These are phyloP conservation scores for Trachops cirrhosus DNA, from an alignment of 2,797 vertebrate species.

Conservation along the genomic window DNA sequence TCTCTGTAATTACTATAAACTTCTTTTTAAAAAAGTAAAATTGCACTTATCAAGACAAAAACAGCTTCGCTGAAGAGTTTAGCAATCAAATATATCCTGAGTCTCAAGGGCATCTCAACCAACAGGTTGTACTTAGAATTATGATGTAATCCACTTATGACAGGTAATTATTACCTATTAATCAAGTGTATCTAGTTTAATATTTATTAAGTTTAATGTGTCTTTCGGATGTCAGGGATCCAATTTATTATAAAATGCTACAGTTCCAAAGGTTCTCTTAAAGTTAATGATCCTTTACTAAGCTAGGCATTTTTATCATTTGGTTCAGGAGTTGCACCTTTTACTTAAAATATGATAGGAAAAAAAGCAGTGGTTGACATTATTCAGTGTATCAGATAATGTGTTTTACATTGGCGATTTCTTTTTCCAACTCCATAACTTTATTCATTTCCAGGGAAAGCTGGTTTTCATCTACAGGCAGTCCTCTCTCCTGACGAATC, in stretches of 20 bases:
- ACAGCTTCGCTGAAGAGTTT: not conserved
- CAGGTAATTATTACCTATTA: not conserved
- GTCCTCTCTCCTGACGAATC: conserved; percentile 87
- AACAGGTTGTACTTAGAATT: not conserved
- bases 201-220: not conserved
- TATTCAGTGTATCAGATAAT: conserved; percentile 47
- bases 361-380: not conserved
- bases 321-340: conserved; percentile 13
- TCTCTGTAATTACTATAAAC: not conserved
- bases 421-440: conserved; percentile 93
- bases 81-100: not conserved
- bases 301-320: conserved; percentile 3
- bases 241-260: conserved; percentile 31
- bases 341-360: conserved; percentile 7
- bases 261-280: conserved; percentile 24
- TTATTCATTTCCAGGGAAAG: conserved; percentile 86
- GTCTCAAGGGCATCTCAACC: not conserved
- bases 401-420: conserved; percentile 93
- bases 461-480: conserved; percentile 81
- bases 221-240: not conserved
- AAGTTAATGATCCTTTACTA: conserved; percentile 21
- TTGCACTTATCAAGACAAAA: not conserved
- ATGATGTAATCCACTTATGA: not conserved
- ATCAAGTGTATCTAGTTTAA: not conserved
- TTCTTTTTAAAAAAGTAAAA: not conserved